Evolutionary conservation across 2,113 vertebrate genomes (phyloP).

Genomic region (Erpornis zantholeuca): DNA sequence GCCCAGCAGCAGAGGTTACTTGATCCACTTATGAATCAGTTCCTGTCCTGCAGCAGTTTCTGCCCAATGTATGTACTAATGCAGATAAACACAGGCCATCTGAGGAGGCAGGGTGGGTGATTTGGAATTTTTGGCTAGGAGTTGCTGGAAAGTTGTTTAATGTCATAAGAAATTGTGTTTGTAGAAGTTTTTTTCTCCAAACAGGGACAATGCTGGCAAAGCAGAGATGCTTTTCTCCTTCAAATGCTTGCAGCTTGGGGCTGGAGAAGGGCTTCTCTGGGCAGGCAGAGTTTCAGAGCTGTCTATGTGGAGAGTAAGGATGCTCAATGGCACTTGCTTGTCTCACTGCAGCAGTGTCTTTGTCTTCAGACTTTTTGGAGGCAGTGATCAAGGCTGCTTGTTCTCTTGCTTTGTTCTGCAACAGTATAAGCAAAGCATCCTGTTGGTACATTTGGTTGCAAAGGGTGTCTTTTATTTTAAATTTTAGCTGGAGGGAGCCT

Average conservation of each 20-base stretch:
- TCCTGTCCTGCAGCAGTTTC: slow-evolving; percentile 19
- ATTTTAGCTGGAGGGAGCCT: not conserved
- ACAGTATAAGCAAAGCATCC: not conserved
- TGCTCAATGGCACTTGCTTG: not conserved
- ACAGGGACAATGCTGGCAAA: not conserved
- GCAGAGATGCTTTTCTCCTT: not conserved
- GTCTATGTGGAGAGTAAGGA: not conserved
- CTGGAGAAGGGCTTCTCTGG: not conserved
- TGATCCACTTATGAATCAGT: slow-evolving; percentile 21
- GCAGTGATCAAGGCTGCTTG: not conserved
- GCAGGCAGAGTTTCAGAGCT: not conserved
- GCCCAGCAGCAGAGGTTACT: not conserved
- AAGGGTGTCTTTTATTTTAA: not conserved
- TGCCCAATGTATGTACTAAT: not conserved
- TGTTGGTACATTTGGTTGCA: not conserved
- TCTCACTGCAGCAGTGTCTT: not conserved
- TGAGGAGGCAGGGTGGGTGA: slow-evolving; percentile 22
- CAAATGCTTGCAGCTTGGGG: not conserved
- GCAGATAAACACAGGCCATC: not conserved
- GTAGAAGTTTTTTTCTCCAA: not conserved
- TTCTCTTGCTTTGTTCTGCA: not conserved
- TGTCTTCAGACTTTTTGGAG: not conserved
- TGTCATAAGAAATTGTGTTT: not conserved
- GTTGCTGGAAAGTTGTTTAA: slow-evolving; percentile 13
- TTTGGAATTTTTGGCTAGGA: slow-evolving; percentile 7